Evolutionary conservation across 2,888 invertebrate species (phyloP), one percentile per base, ranked within the genome.

Genomic region (Pyrochroa serraticornis): DNA sequence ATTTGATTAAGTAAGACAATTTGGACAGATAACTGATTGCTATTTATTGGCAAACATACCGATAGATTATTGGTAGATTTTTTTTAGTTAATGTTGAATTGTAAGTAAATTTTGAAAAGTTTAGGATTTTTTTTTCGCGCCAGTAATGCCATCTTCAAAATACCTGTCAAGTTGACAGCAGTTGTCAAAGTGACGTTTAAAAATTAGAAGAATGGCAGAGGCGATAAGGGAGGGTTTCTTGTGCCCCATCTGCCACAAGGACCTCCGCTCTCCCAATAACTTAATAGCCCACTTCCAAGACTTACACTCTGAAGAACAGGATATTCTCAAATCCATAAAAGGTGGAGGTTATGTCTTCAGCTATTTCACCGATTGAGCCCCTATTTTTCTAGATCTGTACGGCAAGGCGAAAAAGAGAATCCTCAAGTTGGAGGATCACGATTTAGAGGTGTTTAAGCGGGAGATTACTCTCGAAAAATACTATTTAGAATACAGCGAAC

Each of bases 181-280:
- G 22, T 22, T 22, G 22, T 22, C 22, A 22, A 22, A 22, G 22
- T 22, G 22, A 22, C 22, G 22, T 22, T 22, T 22, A 22, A 39
- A 39, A 2, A 6, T 9, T 12, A 12, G 10, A 10, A 22, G 7
- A 10, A 67, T 67, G 67, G 66, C 66, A 12, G 67, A 66, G 50
- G 68, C 72, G 71, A 90, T 94, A 67, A 82, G 92, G 58, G 96
- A 97, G 79, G 97, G 97, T 3, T 97, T 97, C 75, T 82, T 97
- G 7, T 97, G 97, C 78, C 97, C 97, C 0, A 93, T 96, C 70
- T 97, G 97, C 74, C 91, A 93, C 81, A 88, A 89, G 35, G 96
- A 97, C 78, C 84, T 95, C 42, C 91, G 92, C 74, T 91, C 93
- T 8, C 89, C 93, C 5, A 84, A 87, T 48, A 89, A 91, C 74